Evolutionary conservation across 2,888 invertebrate genomes (phyloP), one percentile per base, ranked within the genome.

Genomic region (Pseudanteris insignis): DNA sequence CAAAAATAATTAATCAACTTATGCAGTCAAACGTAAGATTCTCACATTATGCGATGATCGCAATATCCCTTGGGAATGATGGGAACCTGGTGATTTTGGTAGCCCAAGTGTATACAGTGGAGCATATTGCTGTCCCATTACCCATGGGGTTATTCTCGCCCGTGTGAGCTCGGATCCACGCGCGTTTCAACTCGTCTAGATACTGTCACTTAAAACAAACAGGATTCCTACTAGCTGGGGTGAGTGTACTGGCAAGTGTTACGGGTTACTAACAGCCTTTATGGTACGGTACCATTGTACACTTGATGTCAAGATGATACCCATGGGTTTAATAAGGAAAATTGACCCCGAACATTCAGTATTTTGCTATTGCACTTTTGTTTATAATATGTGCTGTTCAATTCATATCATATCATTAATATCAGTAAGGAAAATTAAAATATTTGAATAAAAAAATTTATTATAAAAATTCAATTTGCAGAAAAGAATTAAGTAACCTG

Each of bases 31-130:
- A 26, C n/a, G n/a, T 26, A n/a, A n/a, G 21, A 74, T 78, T 79
- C 78, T 77, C 78, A 78, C 78, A 76, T 77, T 77, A 78, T 74
- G 73, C 75, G 71, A 72, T 63, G 37, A 18, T 46, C 60, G 41
- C 18, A 26, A 40, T 57, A 64, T 76, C 75, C 74, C 77, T 55
- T 63, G 75, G 70, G 72, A 70, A 50, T 34, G 60, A 71, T 79
- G 78, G 77, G 43, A 30, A 37, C 37, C 24, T 18, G 33, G 40
- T 26, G 32, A 44, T 14, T 28, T 25, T 10, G 40, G 14, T 29
- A 29, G n/a, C 40, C 40, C 26, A 73, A 71, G 74, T 74, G 76
- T 75, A 76, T 73, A 70, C 70, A 53, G 37, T 55, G 60, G 72
- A 77, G 74, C 77, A 78, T 77, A 78, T 78, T 77, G 77, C 71